Conservation (phyloP, 1,140 invertebrate genomes). For the Macrostomum lignano region DNA sequence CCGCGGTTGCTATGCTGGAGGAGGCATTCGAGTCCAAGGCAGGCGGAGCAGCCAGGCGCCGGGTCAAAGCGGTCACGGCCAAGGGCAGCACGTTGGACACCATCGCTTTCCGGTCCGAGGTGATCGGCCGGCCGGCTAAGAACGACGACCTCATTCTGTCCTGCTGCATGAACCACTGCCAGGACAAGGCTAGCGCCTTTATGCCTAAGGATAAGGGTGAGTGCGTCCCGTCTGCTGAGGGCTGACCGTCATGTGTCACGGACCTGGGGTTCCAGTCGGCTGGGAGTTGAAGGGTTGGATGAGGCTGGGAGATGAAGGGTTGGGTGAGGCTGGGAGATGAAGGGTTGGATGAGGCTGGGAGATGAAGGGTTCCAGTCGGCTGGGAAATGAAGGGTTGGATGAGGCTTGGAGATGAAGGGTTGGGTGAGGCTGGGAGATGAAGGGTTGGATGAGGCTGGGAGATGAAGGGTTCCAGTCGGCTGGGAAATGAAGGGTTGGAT, state of each 20-base stretch:
- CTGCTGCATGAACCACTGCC: conserved; percentile 38
- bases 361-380: no score
- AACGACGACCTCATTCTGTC: conserved; percentile 73
- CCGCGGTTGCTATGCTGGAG: conserved; percentile 41
- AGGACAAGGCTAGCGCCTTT: conserved; percentile 23
- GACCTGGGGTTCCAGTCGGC: no score
- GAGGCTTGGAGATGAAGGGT: no score
- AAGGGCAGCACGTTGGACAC: conserved; percentile 49
- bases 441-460: no score
- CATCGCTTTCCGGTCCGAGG: conserved; percentile 49
- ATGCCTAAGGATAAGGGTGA: conserved; percentile 23
- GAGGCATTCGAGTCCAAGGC: conserved; percentile 20
- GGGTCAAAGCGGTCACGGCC: conserved; percentile 38
- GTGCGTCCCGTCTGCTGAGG: background rate
- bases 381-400: no score
- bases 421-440: no score
- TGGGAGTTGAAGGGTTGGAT: no score
- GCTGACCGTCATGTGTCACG: background rate
- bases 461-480: no score
- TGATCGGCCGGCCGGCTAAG: conserved; percentile 37
- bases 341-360: no score
- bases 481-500: no score
- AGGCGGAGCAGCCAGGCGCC: conserved; percentile 7
- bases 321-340: no score
- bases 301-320: no score